phyloP scores from a whole-genome alignment of 2,888 invertebrate genomes.

The Cheilosia soror region DNA sequence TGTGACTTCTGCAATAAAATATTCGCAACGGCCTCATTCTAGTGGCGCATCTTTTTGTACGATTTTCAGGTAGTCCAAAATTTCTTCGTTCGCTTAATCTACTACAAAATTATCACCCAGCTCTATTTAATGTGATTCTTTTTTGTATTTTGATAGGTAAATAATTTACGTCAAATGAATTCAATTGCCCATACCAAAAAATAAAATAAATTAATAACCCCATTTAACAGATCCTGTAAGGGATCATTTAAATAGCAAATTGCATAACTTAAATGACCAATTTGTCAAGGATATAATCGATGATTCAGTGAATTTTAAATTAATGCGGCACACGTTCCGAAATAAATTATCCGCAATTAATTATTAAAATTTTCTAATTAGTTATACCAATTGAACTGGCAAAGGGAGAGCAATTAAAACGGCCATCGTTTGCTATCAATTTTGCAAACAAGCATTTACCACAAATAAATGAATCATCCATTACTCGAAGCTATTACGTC shows the following conservation, averaged over 20 bases:
- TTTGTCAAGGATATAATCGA: conserved; percentile 1
- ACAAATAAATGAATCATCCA: not conserved
- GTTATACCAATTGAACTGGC: not conserved
- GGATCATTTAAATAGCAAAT: not conserved
- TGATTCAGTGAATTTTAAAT: not conserved
- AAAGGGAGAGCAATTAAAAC: not conserved
- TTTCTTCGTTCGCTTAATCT: no score
- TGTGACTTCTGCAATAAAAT: no score
- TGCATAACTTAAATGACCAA: not conserved
- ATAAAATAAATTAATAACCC: not conserved
- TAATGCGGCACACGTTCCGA: not conserved
- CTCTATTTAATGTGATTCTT: no score
- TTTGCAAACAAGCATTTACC: not conserved
- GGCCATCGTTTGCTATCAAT: not conserved
- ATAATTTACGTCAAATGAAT: no score
- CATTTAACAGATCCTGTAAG: not conserved
- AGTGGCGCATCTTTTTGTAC: no score
- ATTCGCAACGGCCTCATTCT: no score
- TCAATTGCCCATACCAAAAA: no score
- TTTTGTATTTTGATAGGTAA: no score
- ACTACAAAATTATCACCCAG: no score
- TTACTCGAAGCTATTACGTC: no score
- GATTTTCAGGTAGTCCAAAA: no score
- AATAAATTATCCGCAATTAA: not conserved
- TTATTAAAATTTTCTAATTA: not conserved